Base-by-base conservation (phyloP, 2,797 vertebrate genomes). In the Galagoides demidoff region DNA sequence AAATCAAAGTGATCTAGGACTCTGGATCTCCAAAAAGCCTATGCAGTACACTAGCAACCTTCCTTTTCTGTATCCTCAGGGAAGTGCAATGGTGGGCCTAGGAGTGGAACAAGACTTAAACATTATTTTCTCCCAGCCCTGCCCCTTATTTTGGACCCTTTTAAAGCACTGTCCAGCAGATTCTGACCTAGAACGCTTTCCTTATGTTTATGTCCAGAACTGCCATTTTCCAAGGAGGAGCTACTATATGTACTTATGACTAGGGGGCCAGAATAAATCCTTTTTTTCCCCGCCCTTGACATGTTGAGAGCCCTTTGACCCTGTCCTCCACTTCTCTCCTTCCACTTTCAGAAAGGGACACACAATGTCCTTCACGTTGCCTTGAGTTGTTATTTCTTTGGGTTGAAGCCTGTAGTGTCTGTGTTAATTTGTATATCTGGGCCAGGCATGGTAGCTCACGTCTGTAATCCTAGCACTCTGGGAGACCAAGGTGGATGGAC, bases 121-220 rank as follows among this genome's bases (percentile, higher is more conserved):
- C 39, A n/a, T 85, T 71, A 45, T 87, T 61, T 27, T 49, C 20
- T 11, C 7, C 8, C 1, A 27, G 34, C 1, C 43, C 43, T 5
- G 10, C 14, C 11, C 23, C 19, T 63, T 92, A 39, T 49, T 90
- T 68, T 86, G 71, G 29, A 68, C 10, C 4, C 7, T 59, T 13
- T 81, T 87, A 94, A 84, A 94, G 68, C 16, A 77, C 27, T 87
- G 8, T 39, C 52, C 57, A 90, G 20, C 2, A 39, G 49, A 90
- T 88, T 88, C 73, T 96, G 55, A 88, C 49, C n/a, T 57, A 78
- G 29, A 88, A 34, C 23, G 71, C 64, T 78, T 92, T 79, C n/a
- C 73, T 57, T 49, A 61, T 12, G 8, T 83, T 86, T 87, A 84
- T 43, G 29, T 13, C 25, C 31, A 92, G 82, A 82, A 85, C 61